Evolutionary conservation across 2,797 vertebrate genomes (phyloP).

Genomic region (Cynopterus sphinx): DNA sequence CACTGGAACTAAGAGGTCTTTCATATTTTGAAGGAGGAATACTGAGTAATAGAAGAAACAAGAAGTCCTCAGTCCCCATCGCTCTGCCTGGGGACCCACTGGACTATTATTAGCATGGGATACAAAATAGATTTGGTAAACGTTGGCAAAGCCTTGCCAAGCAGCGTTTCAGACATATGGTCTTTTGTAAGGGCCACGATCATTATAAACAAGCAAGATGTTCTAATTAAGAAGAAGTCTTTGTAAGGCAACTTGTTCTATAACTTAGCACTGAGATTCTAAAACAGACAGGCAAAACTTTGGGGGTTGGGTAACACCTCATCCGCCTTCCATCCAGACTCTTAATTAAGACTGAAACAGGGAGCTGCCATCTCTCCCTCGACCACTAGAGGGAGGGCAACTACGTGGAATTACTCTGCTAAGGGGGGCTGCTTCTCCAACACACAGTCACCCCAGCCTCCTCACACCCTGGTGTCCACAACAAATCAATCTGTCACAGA

Average conservation of each 20-base stretch:
- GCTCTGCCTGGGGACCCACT: slow-evolving; percentile 77
- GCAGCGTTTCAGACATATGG: slow-evolving; percentile 72
- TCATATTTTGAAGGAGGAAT: slow-evolving; percentile 81
- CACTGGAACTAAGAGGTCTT: slow-evolving; percentile 83
- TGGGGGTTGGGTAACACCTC: neutral
- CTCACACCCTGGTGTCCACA: accelerated
- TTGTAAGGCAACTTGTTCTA: slow-evolving; percentile 65
- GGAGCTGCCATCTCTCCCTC: slow-evolving; percentile 77
- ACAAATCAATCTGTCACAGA: neutral
- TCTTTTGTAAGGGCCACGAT: slow-evolving; percentile 72
- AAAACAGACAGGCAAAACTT: slow-evolving; percentile 40
- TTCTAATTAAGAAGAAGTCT: neutral
- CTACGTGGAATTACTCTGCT: slow-evolving; percentile 83
- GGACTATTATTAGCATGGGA: slow-evolving; percentile 86
- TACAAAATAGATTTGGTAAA: slow-evolving; percentile 85
- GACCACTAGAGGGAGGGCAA: slow-evolving; percentile 88
- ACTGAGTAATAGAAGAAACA: slow-evolving; percentile 81
- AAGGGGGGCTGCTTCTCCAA: accelerated
- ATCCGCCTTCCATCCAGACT: neutral
- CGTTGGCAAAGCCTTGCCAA: slow-evolving; percentile 83
- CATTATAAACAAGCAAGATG: slow-evolving; percentile 60
- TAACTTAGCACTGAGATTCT: slow-evolving; percentile 52
- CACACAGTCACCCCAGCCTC: accelerated
- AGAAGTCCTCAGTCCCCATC: slow-evolving; percentile 79
- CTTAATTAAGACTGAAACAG: neutral